Conservation (phyloP, 2,888 invertebrate species). For the Hydrotaea cyrtoneurina region DNA sequence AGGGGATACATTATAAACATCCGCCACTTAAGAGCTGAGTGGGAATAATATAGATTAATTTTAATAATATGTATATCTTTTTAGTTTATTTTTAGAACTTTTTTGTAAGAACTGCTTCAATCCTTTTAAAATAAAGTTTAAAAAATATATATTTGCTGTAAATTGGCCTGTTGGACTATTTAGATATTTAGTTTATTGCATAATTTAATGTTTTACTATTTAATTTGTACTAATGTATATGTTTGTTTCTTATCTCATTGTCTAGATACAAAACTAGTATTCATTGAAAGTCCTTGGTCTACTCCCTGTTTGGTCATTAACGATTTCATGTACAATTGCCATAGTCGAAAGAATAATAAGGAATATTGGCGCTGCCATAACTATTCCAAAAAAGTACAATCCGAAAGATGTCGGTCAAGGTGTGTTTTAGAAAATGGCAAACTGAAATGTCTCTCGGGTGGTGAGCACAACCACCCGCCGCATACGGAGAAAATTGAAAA, state of each 20-base stretch:
- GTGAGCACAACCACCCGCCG: constrained; percentile 79
- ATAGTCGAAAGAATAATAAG: constrained; percentile 80
- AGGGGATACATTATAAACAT: background rate
- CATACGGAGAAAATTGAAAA: constrained; percentile 80
- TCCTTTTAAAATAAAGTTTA: background rate
- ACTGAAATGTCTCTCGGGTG: constrained; percentile 79
- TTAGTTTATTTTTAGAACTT: background rate
- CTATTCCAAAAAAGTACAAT: constrained; percentile 79
- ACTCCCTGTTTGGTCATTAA: constrained; percentile 80
- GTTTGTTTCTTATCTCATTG: constrained; percentile 52
- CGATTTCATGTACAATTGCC: constrained; percentile 80
- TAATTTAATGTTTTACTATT: background rate
- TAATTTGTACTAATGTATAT: constrained; percentile 46
- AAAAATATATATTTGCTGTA: background rate
- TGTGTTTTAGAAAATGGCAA: constrained; percentile 80
- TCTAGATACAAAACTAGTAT: constrained; percentile 74
- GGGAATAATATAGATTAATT: background rate
- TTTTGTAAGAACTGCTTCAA: background rate
- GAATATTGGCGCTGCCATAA: constrained; percentile 81
- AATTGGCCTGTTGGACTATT: background rate
- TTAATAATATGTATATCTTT: background rate
- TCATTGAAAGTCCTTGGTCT: constrained; percentile 81
- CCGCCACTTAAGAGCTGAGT: too few species aligned
- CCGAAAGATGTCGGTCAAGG: constrained; percentile 79
- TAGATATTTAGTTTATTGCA: background rate